Conservation (phyloP, 2,888 invertebrate genomes). For the Beris morrisii region DNA sequence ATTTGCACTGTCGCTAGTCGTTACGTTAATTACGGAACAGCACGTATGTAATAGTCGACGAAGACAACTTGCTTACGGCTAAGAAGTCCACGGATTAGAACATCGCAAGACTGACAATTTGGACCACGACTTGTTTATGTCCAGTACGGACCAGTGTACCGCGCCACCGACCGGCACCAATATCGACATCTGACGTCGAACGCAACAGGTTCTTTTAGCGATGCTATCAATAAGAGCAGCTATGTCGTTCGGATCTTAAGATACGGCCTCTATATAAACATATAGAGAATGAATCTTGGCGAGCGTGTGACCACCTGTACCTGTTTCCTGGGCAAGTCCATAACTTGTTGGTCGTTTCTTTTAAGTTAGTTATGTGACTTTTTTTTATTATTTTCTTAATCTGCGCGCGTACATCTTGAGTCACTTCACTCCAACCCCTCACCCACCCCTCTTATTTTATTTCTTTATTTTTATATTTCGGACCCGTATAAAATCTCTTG, state of each 20-base stretch:
- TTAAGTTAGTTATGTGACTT: background rate
- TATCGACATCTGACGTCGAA: background rate
- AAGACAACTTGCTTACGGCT: constrained; percentile 5
- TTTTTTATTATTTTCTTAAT: background rate
- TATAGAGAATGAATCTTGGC: too few species aligned
- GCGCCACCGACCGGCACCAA: background rate
- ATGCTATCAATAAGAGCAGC: background rate
- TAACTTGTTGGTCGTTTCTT: background rate
- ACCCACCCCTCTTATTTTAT: background rate
- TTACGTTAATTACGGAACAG: too few species aligned
- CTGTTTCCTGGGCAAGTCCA: constrained; percentile 22
- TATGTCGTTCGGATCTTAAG: constrained; percentile 8
- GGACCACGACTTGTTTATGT: constrained; percentile 3
- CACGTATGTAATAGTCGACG: too few species aligned
- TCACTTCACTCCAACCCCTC: too few species aligned
- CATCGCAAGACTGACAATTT: constrained; percentile 11
- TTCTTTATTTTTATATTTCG: background rate
- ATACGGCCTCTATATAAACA: background rate
- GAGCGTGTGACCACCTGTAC: constrained; percentile 10
- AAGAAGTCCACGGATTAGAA: background rate
- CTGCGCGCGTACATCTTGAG: background rate
- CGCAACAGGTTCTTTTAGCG: constrained; percentile 8
- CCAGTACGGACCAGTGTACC: too few species aligned
- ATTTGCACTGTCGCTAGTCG: background rate
- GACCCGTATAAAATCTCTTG: constrained; percentile 14